phyloP scores from a whole-genome alignment of 2,797 vertebrate species.

The Syngnathus rostellatus region DNA sequence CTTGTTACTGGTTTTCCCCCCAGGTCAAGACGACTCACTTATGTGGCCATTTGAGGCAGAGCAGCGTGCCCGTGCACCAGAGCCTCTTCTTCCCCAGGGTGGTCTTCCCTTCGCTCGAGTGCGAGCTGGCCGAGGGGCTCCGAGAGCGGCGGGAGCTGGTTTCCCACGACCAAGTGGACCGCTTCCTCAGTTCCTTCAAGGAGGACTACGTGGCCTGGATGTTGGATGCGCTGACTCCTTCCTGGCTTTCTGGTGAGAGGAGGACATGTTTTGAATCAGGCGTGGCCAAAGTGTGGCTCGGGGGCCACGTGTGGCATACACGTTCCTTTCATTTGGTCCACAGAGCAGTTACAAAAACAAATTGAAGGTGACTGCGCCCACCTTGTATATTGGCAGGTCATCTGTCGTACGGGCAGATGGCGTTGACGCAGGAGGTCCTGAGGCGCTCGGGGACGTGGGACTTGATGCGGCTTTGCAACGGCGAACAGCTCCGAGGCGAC shows the following conservation, averaged over 20 bases:
- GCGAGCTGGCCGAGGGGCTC: conserved; percentile 59
- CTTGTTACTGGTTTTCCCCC: conserved; percentile 5
- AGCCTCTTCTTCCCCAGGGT: conserved; percentile 60
- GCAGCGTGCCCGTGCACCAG: conserved; percentile 52
- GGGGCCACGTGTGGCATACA: no score
- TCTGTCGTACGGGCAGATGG: conserved; percentile 70
- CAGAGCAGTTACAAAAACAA: no score
- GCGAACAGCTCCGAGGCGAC: conserved; percentile 67
- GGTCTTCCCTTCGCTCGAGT: conserved; percentile 66
- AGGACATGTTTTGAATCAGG: neutral
- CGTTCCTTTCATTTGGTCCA: no score
- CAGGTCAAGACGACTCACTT: conserved; percentile 64
- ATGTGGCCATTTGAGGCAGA: conserved; percentile 58
- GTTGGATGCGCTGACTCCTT: conserved; percentile 63
- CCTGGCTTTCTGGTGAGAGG: conserved; percentile 68
- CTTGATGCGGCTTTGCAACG: conserved; percentile 53
- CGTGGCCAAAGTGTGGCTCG: no score
- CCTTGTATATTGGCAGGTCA: conserved; percentile 51
- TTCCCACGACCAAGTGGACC: conserved; percentile 47
- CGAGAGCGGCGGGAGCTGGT: conserved; percentile 64
- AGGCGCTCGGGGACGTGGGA: conserved; percentile 69
- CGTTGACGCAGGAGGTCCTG: conserved; percentile 50
- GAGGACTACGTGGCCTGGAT: conserved; percentile 65
- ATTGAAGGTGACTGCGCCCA: neutral
- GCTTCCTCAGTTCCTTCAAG: conserved; percentile 63